A percentile compares a stretch with the other conserved stretches of the same genome.
phyloP scores from a whole-genome alignment of 2,113 vertebrate genomes.

The Chrysochloris asiatica region DNA sequence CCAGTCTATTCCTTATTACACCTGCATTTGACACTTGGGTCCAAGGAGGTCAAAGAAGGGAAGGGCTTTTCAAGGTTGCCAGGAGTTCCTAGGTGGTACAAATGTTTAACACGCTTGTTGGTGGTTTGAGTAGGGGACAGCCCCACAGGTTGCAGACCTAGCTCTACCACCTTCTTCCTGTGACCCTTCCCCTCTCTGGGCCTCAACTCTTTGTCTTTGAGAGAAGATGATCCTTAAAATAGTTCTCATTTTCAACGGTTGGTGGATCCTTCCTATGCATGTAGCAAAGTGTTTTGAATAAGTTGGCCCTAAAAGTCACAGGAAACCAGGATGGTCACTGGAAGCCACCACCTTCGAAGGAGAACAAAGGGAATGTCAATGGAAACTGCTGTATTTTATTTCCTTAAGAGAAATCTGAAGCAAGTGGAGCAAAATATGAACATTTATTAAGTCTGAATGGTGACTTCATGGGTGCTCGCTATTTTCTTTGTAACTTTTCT shows the following conservation, averaged over 20 bases:
- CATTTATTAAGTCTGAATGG: neutral
- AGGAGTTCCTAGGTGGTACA: neutral
- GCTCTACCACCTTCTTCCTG: neutral
- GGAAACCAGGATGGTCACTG: neutral
- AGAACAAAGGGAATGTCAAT: neutral
- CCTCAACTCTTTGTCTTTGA: neutral
- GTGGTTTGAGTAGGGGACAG: neutral
- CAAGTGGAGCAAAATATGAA: neutral
- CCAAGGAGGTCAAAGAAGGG: neutral
- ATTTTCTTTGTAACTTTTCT: neutral
- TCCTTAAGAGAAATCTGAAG: slow-evolving; percentile 10
- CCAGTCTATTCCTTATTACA: neutral
- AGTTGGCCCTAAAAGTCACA: neutral
- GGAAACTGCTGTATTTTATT: neutral
- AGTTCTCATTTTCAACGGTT: neutral
- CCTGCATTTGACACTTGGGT: neutral
- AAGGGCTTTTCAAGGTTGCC: neutral
- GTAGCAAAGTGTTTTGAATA: neutral
- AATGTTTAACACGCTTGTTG: neutral
- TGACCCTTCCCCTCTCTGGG: neutral
- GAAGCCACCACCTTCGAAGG: neutral
- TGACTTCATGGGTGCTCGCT: too few relatives aligned
- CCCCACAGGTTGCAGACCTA: too few relatives aligned
- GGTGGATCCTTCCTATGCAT: neutral
- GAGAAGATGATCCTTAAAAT: too few relatives aligned